phyloP scores from a whole-genome alignment of 2,888 invertebrate genomes.

The Lymantria dispar region DNA sequence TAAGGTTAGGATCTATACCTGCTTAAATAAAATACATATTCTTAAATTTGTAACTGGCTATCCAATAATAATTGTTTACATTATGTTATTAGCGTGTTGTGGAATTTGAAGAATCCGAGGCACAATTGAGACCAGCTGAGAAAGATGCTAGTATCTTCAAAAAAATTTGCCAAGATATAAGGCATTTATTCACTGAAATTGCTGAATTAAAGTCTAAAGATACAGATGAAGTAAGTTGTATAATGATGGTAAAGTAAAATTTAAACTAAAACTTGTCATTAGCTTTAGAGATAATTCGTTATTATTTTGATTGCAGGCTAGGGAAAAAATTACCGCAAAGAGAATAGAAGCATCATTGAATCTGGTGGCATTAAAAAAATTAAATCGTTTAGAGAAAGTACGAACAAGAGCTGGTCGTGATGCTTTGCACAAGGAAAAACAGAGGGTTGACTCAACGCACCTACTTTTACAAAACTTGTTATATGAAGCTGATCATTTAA shows the following conservation, averaged over 20 bases:
- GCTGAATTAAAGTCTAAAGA: conserved; percentile 84
- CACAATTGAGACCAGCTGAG: conserved; percentile 84
- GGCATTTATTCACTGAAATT: conserved; percentile 86
- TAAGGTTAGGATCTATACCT: conserved; percentile 67
- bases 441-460: conserved; percentile 94
- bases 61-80: not conserved
- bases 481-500: conserved; percentile 96
- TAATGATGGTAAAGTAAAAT: not conserved
- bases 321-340: conserved; percentile 85
- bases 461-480: conserved; percentile 95
- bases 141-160: conserved; percentile 86
- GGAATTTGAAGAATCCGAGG: conserved; percentile 89
- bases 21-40: not conserved
- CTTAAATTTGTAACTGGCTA: not conserved
- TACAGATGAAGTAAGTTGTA: conserved; percentile 71
- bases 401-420: conserved; percentile 92
- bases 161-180: conserved; percentile 87
- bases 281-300: not conserved
- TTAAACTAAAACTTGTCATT: not conserved
- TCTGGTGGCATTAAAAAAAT: conserved; percentile 92
- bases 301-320: conserved; percentile 63
- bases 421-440: conserved; percentile 90
- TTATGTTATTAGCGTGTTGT: conserved; percentile 81
- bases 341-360: conserved; percentile 88
- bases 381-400: conserved; percentile 95